These are phyloP conservation scores for Papilio elwesi DNA, from an alignment of 2,888 invertebrate genomes.

Conservation along the genomic window DNA sequence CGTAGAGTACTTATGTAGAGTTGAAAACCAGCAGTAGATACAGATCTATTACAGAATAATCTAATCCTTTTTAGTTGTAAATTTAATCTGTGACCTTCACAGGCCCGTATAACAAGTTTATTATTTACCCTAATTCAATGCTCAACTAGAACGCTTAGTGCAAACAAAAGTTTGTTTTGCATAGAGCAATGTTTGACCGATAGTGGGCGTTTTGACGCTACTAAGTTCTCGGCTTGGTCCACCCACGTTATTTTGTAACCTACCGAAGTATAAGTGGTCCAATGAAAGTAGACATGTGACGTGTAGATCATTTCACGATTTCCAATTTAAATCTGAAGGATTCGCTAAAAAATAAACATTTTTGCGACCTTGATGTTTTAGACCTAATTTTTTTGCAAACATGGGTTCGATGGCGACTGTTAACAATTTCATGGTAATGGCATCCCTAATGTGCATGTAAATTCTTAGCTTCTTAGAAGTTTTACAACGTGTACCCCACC, in stretches of 20 bases:
- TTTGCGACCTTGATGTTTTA: too few relatives aligned
- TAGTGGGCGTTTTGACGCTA: neutral
- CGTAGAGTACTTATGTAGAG: neutral
- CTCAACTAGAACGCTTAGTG: neutral
- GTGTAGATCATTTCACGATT: too few relatives aligned
- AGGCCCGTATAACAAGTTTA: neutral
- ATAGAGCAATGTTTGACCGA: neutral
- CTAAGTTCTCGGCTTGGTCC: neutral
- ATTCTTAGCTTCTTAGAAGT: too few relatives aligned
- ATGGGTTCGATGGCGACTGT: too few relatives aligned
- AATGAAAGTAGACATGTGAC: too few relatives aligned
- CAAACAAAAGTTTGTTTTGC: conserved; percentile 6
- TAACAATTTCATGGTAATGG: too few relatives aligned
- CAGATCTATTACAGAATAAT: too few relatives aligned
- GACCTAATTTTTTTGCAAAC: too few relatives aligned
- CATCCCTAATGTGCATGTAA: too few relatives aligned
- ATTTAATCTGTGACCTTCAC: conserved; percentile 14
- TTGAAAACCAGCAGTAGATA: neutral
- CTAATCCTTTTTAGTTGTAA: neutral
- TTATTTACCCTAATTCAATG: conserved; percentile 3
- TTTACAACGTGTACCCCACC: too few relatives aligned
- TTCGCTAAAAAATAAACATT: too few relatives aligned
- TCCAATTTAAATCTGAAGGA: too few relatives aligned
- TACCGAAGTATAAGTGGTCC: neutral
- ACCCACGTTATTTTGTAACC: neutral